These are phyloP conservation scores for Sebastes steindachneri DNA, from an alignment of 2,797 vertebrate genomes.

Conservation along the genomic window DNA sequence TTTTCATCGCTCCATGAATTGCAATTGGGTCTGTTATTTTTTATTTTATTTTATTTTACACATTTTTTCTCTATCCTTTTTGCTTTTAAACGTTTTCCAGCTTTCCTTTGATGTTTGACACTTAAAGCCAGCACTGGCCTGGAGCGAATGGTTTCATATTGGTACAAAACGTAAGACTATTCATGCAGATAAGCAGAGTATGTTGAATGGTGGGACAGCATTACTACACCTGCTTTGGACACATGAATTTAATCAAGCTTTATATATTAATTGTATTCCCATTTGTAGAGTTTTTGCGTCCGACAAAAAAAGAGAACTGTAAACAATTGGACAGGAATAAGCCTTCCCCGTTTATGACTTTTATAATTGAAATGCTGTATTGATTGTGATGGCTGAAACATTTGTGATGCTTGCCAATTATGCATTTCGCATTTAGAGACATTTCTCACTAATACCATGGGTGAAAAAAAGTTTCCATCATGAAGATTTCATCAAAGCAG, in stretches of 20 bases:
- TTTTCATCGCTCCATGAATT: constrained; percentile 22
- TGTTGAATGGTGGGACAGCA: constrained; percentile 32
- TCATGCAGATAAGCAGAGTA: constrained; percentile 47
- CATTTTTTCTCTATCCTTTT: not conserved
- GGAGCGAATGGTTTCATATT: constrained; percentile 53
- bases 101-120: constrained; percentile 46
- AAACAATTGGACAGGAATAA: constrained; percentile 33
- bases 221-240: constrained; percentile 33
- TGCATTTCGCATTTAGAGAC: constrained; percentile 25
- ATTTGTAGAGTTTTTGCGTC: constrained; percentile 24
- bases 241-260: constrained; percentile 26
- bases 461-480: constrained; percentile 19
- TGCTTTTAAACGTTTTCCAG: constrained; percentile 34
- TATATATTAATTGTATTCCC: constrained; percentile 27
- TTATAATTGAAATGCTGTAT: constrained; percentile 23
- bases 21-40: constrained; percentile 5
- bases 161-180: constrained; percentile 37
- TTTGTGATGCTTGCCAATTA: constrained; percentile 26
- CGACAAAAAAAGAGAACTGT: not conserved
- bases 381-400: constrained; percentile 29
- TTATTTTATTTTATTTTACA: not conserved
- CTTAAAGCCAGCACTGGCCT: constrained; percentile 31
- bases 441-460: constrained; percentile 29
- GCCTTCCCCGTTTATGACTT: constrained; percentile 32
- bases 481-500: constrained; percentile 41